phyloP scores from a whole-genome alignment of 2,888 invertebrate species.

The Axea sp. region DNA sequence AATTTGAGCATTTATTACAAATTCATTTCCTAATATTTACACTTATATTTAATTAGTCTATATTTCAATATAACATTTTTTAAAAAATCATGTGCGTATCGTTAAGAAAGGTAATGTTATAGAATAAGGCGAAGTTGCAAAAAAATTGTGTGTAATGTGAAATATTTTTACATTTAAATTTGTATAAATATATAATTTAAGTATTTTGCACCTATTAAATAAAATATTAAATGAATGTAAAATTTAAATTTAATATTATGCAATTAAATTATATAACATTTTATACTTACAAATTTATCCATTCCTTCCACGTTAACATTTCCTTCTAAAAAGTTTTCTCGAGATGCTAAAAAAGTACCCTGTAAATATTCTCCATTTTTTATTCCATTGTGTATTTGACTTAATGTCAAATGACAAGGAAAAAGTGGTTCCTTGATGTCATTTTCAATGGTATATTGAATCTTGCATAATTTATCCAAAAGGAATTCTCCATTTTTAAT shows the following conservation, averaged over 20 bases:
- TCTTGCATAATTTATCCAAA: slow-evolving; percentile 90
- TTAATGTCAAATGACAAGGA: slow-evolving; percentile 90
- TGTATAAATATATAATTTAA: no score
- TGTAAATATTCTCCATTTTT: slow-evolving; percentile 87
- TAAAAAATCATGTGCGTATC: no score
- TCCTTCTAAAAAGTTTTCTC: slow-evolving; percentile 97
- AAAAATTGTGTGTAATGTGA: no score
- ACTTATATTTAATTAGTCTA: no score
- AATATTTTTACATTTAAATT: no score
- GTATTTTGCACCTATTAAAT: no score
- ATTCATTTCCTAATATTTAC: no score
- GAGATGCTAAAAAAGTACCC: slow-evolving; percentile 91
- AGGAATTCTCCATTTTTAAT: slow-evolving; percentile 85
- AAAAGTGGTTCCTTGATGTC: slow-evolving; percentile 85
- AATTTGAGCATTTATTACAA: no score
- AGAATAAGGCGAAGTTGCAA: no score
- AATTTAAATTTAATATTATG: neutral
- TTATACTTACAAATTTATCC: slow-evolving; percentile 87
- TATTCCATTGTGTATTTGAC: slow-evolving; percentile 89
- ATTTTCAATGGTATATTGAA: slow-evolving; percentile 82
- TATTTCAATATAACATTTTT: no score
- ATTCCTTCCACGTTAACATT: slow-evolving; percentile 88
- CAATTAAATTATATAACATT: neutral
- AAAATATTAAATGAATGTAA: no score
- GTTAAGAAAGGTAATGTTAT: no score